Conservation (phyloP, 2,888 invertebrate genomes). For the Diarsia rubi region DNA sequence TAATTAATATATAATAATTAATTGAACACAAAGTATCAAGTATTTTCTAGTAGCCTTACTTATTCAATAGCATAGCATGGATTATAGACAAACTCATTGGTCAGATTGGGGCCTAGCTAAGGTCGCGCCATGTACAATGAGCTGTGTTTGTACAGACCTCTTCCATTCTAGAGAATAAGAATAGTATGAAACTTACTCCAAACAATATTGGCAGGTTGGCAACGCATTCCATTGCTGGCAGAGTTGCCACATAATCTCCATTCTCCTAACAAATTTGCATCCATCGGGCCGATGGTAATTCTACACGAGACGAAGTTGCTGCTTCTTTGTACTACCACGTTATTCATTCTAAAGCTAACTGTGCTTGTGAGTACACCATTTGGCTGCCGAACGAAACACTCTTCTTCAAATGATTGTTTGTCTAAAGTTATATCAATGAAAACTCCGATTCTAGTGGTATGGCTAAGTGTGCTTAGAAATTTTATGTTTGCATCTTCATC, state of each 20-base stretch:
- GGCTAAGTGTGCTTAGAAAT: constrained; percentile 38
- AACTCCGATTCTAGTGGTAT: constrained; percentile 23
- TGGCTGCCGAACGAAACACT: constrained; percentile 57
- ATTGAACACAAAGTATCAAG: background rate
- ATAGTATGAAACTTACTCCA: constrained; percentile 59
- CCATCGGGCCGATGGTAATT: constrained; percentile 64
- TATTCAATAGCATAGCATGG: background rate
- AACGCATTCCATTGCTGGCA: constrained; percentile 34
- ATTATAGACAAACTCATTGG: background rate
- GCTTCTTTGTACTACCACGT: constrained; percentile 37
- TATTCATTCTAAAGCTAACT: constrained; percentile 11
- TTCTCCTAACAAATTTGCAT: constrained; percentile 53
- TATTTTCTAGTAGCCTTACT: background rate
- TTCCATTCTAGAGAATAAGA: background rate
- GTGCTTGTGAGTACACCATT: constrained; percentile 20
- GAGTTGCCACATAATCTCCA: constrained; percentile 62
- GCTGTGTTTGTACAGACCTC: background rate
- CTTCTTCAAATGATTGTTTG: constrained; percentile 53
- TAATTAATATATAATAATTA: too few relatives aligned
- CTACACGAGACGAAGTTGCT: constrained; percentile 66
- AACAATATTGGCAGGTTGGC: constrained; percentile 57
- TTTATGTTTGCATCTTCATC: constrained; percentile 16
- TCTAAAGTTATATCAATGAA: constrained; percentile 58
- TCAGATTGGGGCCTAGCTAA: background rate
- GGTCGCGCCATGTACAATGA: background rate